Percentiles rank a stretch among this genome's conserved stretches.
Conservation (phyloP, 2,797 vertebrate genomes). For the Onychomys leucogaster region DNA sequence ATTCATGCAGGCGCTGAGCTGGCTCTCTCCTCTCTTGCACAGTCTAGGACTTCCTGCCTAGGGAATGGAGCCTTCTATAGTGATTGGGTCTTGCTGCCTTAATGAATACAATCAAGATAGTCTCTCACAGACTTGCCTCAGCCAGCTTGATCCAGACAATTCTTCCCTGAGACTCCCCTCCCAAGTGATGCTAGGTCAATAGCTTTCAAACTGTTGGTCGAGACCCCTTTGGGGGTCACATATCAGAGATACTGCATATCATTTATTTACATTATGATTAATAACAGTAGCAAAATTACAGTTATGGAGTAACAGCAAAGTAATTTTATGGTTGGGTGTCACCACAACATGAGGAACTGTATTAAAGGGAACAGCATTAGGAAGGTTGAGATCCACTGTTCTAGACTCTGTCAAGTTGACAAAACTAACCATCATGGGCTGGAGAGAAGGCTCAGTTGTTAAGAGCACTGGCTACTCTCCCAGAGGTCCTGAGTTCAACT, state of each 20-base stretch:
- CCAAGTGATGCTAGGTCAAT: background rate
- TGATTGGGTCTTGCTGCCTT: background rate
- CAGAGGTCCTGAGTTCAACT: too few relatives aligned
- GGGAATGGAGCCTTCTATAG: background rate
- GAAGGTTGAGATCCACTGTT: too few relatives aligned
- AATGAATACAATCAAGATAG: background rate
- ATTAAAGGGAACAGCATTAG: background rate
- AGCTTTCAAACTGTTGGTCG: background rate
- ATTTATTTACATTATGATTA: background rate
- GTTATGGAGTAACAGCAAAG: background rate
- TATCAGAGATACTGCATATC: background rate
- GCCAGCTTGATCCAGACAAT: background rate
- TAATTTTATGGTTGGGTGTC: background rate
- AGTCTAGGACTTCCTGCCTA: background rate
- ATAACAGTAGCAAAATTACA: background rate
- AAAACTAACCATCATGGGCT: background rate
- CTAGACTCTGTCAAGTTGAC: background rate
- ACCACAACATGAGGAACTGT: background rate
- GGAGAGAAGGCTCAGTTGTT: too few relatives aligned
- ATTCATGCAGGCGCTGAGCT: background rate
- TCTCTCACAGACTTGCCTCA: background rate
- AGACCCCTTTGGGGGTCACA: background rate
- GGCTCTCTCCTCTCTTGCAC: background rate
- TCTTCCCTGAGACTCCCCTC: background rate
- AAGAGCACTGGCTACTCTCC: too few relatives aligned